Evolutionary conservation across 2,113 vertebrate genomes (phyloP).

Genomic region (Progne subis): DNA sequence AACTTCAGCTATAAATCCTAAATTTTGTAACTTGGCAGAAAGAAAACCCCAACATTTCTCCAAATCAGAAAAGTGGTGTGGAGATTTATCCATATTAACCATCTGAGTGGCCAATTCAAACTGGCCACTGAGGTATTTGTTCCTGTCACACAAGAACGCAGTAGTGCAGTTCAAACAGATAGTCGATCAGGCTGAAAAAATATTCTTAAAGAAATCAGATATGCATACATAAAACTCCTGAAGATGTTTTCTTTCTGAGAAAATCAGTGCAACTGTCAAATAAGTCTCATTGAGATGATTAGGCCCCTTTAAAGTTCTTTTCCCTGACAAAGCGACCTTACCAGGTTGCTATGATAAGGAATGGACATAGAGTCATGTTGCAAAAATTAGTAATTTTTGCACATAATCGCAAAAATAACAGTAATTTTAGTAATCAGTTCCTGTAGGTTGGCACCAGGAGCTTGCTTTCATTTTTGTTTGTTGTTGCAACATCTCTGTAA

Average conservation of each 20-base stretch:
- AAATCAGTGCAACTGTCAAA: not conserved
- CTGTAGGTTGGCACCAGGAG: not conserved
- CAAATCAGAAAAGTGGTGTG: not conserved
- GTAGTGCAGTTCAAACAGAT: not conserved
- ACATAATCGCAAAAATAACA: not conserved
- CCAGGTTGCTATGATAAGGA: not conserved
- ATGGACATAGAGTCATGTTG: not conserved
- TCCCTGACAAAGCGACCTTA: not conserved
- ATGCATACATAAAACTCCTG: not conserved
- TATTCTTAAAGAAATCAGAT: not conserved
- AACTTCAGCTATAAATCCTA: not conserved
- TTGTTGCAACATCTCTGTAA: not conserved
- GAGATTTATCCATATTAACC: not conserved
- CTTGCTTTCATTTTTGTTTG: not conserved
- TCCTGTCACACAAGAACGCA: not conserved
- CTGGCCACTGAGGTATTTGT: not conserved
- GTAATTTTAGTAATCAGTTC: not conserved
- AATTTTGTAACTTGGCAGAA: not conserved
- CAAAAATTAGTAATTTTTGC: not conserved
- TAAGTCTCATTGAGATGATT: not conserved
- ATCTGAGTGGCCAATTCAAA: not conserved
- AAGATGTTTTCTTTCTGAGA: not conserved
- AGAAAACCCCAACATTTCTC: not conserved
- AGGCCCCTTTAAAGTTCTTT: not conserved
- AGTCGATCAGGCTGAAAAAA: not conserved